phyloP scores from a whole-genome alignment of 2,888 invertebrate species.

The Cataglyphis albicans region DNA sequence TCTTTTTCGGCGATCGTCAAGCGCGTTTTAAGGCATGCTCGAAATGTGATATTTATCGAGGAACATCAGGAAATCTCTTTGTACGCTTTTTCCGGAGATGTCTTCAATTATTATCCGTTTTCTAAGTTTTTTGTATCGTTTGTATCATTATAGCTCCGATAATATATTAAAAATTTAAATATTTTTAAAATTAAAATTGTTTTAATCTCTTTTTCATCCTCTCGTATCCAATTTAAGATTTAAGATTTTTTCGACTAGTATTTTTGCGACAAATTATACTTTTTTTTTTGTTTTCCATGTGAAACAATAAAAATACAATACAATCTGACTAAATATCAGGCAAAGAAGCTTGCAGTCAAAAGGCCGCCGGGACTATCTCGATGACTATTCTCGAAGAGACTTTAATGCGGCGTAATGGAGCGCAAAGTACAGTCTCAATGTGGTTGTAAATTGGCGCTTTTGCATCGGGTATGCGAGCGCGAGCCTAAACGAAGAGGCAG shows the following conservation, averaged over 20 bases:
- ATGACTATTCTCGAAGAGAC: slow-evolving; percentile 4
- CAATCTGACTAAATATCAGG: background rate
- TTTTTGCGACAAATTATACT: background rate
- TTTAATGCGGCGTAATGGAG: slow-evolving; percentile 45
- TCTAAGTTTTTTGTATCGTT: background rate
- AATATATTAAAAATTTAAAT: background rate
- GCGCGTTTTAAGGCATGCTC: background rate
- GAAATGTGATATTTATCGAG: slow-evolving; percentile 46
- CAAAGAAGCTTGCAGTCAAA: background rate
- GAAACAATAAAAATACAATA: background rate
- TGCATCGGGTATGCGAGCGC: slow-evolving; percentile 29
- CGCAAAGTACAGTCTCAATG: slow-evolving; percentile 40
- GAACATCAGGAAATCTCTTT: slow-evolving; percentile 45
- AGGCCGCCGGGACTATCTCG: background rate
- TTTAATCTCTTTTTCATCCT: background rate
- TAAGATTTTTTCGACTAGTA: background rate
- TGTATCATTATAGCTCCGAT: background rate
- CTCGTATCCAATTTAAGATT: background rate
- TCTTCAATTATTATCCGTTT: slow-evolving; percentile 13
- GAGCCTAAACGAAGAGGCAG: slow-evolving; percentile 60
- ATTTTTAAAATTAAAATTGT: slow-evolving; percentile 7
- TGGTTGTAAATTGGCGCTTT: slow-evolving; percentile 27
- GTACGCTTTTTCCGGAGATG: slow-evolving; percentile 26
- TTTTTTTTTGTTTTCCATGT: background rate
- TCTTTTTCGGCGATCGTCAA: slow-evolving; percentile 35